Evolutionary conservation across 2,797 vertebrate species (phyloP).

Genomic region (Sparidentex hasta): DNA sequence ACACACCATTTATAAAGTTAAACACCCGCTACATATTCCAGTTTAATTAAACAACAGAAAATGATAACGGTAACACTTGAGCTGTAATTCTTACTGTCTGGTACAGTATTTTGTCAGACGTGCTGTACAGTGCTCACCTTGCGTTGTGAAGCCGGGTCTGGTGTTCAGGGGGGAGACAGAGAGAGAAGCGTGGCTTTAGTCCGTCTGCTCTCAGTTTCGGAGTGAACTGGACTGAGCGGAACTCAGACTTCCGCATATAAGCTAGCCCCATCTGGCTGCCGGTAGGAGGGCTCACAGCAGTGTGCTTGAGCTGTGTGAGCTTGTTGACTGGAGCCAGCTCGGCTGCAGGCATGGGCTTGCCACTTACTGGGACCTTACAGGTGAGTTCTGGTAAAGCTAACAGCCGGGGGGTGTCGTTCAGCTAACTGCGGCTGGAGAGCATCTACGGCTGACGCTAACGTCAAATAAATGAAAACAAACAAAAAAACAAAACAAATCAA

Average conservation of each 20-base stretch:
- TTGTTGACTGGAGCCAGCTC: not conserved
- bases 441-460: not conserved
- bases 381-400: slow-evolving; percentile 3
- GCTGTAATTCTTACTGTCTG: not conserved
- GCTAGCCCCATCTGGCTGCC: slow-evolving; percentile 49
- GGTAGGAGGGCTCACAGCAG: slow-evolving; percentile 62
- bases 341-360: slow-evolving; percentile 25
- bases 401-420: not conserved
- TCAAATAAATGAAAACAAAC: not conserved
- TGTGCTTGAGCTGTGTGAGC: not conserved
- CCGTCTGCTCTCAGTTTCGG: slow-evolving; percentile 55
- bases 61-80: not conserved
- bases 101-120: not conserved
- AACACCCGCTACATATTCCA: not conserved
- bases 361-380: slow-evolving; percentile 6
- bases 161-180: slow-evolving; percentile 13
- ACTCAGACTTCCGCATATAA: slow-evolving; percentile 79
- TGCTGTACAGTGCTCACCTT: slow-evolving; percentile 56
- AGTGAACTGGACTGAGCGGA: slow-evolving; percentile 70
- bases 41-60: not conserved
- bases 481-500: no score
- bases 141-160: slow-evolving; percentile 61
- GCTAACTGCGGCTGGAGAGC: no score
- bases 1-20: not conserved
- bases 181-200: slow-evolving; percentile 48